Evolutionary conservation across 2,888 invertebrate species (phyloP), one percentile per base, ranked within the genome.

Genomic region (Unio delphinus): DNA sequence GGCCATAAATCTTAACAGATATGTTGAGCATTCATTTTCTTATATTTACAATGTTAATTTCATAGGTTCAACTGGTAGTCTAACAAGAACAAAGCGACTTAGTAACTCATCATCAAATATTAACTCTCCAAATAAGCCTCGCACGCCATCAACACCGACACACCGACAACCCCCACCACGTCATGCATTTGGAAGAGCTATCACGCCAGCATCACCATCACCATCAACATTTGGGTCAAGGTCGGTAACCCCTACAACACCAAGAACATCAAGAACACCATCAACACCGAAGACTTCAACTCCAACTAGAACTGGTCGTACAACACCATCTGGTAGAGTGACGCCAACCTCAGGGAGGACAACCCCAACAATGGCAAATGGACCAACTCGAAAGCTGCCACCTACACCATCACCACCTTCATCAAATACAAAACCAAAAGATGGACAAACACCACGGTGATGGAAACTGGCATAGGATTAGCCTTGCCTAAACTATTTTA

Each of bases 1-100:
- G 7, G 30, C 30, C 11, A 8, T 45, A 45, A 45, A 8, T 45
- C 45, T 45, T 11, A 45, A 15, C 45, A 45, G 45, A 15, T 3
- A 45, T 11, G 45, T 45, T 45, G 11, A 45, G 11, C 15, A 15
- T 11, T 45, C 15, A 11, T 45, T 45, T 26, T 20, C 45, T 26
- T 65, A n/a, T 34, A 45, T 20, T 3, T 18, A 28, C 26, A 23
- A n/a, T 28, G 23, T 57, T 69, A 20, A 58, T 65, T 45, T 26
- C 30, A 65, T 69, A 85, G 86, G 86, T 64, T 87, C 86, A 26
- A 84, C 86, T 17, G 85, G 86, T 58, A 86, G 83, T 70, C 74
- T 87, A 57, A 79, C 78, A 26, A 75, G 83, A 59, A 79, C 83
- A 28, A 84, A 83, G 66, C 83, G 86, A 56, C 75, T 86, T 45